Base-by-base conservation (phyloP, 2,797 vertebrate genomes). In the Esox lucius region DNA sequence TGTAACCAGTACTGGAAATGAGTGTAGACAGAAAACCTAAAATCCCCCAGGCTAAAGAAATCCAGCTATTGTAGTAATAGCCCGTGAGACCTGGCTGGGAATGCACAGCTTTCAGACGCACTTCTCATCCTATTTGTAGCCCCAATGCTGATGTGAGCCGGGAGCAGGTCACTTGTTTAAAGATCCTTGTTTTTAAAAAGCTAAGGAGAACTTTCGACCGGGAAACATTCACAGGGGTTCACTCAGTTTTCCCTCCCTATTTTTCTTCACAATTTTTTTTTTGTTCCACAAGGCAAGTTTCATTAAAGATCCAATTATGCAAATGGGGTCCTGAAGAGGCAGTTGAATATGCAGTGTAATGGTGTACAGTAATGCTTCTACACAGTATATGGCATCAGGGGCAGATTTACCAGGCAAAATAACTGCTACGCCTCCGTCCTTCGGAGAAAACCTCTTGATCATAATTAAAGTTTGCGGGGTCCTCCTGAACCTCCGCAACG, bases 241-340 rank as follows among this genome's bases (percentile, higher is more conserved):
- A 84, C 87, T 91, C 90, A 86, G 86, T 84, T 86, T 89, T 84
- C 87, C 81, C 66, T 85, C 82, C 85, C 80, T 84, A 33, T 83
- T 64, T 79, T 92, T 84, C 89, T 88, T 91, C 85, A 80, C 17
- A 88, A 85, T 80, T 80, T 83, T 89, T 90, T 90, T 88, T 94
- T 93, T 94, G 91, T 94, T 94, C 94, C 95, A 94, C 94, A 92
- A 92, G 91, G 93, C 94, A 96, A 96, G 93, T 96, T 97, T 96
- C 95, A 94, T 95, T 95, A 93, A 94, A 95, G 92, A 95, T 96
- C 95, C 95, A 96, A 96, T 96, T 96, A 97, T 97, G 96, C 94
- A 97, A 96, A 97, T 96, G 80, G 92, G 92, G 92, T 94, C 93
- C 93, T 93, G 90, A 92, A 95, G 92, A 95, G 94, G 94, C 94